A percentile compares a stretch with the other conserved stretches of the same genome.
These are phyloP conservation scores for Drosophila paracracens DNA, from an alignment of 2,888 invertebrate species.

Conservation along the genomic window DNA sequence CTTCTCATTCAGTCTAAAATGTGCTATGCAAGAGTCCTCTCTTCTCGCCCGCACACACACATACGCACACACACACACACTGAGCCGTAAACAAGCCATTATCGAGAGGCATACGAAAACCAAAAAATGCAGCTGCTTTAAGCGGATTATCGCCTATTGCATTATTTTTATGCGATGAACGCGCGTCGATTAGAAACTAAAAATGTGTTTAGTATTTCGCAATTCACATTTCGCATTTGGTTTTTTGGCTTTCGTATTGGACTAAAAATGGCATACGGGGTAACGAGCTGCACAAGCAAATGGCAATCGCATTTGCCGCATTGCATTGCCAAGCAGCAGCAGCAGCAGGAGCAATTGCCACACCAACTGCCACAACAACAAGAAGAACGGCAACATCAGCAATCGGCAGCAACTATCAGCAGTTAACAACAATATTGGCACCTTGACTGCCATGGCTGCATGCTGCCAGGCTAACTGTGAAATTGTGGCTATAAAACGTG, in stretches of 20 bases:
- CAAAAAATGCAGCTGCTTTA: conserved; percentile 65
- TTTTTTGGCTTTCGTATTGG: conserved; percentile 50
- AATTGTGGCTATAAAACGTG: conserved; percentile 78
- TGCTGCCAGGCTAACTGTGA: conserved; percentile 72
- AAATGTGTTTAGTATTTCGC: conserved; percentile 69
- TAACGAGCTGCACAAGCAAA: conserved; percentile 58
- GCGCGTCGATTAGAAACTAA: conserved; percentile 80
- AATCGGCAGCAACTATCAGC: conserved; percentile 74
- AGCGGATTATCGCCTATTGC: conserved; percentile 76
- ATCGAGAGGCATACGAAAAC: conserved; percentile 59
- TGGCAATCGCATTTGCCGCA: conserved; percentile 71
- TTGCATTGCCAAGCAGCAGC: conserved; percentile 60
- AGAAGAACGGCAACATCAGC: conserved; percentile 31
- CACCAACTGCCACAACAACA: conserved; percentile 19
- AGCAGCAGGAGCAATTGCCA: conserved; percentile 18
- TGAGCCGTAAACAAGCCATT: conserved; percentile 63
- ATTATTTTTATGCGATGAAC: conserved; percentile 81
- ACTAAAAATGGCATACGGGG: conserved; percentile 57
- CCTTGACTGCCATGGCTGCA: conserved; percentile 59
- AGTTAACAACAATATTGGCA: conserved; percentile 82
- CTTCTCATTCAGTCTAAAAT: neutral
- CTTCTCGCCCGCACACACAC: neutral
- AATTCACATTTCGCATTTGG: conserved; percentile 34
- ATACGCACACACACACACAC: neutral
- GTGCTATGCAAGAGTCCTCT: neutral